phyloP scores from a whole-genome alignment of 2,113 vertebrate genomes.

The Rousettus leschenaultii region DNA sequence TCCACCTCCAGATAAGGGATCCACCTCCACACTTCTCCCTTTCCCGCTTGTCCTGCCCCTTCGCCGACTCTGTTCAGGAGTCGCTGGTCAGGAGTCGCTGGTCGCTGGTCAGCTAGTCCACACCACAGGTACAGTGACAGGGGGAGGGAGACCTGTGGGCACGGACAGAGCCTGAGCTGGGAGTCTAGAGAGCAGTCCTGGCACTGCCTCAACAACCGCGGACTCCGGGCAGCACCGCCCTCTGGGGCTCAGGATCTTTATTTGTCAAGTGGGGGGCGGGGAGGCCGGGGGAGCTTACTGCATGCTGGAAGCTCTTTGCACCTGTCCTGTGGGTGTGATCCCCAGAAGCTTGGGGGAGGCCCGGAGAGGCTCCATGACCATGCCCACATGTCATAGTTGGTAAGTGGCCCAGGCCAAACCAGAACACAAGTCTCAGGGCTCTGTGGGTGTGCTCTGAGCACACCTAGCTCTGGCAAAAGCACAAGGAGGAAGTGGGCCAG shows the following conservation, averaged over 20 bases:
- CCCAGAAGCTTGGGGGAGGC: background rate
- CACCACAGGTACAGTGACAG: background rate
- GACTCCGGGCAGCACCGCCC: background rate
- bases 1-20: background rate
- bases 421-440: background rate
- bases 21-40: background rate
- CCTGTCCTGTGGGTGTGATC: background rate
- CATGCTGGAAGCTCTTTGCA: background rate
- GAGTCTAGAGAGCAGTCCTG: background rate
- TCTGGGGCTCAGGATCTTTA: background rate
- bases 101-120: background rate
- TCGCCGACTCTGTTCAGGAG: background rate
- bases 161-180: too few species aligned
- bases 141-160: too few species aligned
- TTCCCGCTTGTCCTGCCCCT: background rate
- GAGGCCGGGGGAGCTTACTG: too few species aligned
- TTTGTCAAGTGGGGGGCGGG: accelerated
- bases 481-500: background rate
- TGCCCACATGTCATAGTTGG: background rate
- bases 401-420: too few species aligned
- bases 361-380: background rate
- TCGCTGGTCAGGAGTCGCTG: background rate
- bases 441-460: background rate
- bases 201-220: background rate
- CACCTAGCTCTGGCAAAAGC: background rate